Evolutionary conservation across 1,140 invertebrate genomes (phyloP).

Genomic region (Bombus balteatus): DNA sequence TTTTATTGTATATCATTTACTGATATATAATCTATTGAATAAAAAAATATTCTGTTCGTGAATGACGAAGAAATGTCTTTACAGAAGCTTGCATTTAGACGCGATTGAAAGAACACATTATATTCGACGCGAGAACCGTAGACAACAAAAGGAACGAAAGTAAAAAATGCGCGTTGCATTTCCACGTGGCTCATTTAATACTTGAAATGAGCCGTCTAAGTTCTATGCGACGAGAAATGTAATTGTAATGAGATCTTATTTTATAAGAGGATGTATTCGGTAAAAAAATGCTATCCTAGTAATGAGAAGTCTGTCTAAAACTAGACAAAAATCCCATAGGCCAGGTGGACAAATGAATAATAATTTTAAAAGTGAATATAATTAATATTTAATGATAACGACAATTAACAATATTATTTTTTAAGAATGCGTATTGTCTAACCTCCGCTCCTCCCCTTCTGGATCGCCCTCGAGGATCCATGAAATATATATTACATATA

Average conservation of each 20-base stretch:
- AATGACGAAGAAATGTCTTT: not conserved
- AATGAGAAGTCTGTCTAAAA: slow-evolving; percentile 56
- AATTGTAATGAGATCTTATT: slow-evolving; percentile 71
- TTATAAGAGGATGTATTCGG: slow-evolving; percentile 66
- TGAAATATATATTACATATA: slow-evolving; percentile 63
- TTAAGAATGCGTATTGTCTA: slow-evolving; percentile 71
- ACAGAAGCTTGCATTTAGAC: not conserved
- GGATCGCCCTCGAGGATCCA: not conserved
- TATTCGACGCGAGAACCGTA: not conserved
- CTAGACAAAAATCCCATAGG: slow-evolving; percentile 61
- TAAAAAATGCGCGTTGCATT: not conserved
- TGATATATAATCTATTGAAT: not conserved
- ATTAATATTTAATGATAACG: slow-evolving; percentile 69
- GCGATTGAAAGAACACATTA: not conserved
- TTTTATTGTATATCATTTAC: not conserved
- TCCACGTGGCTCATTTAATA: slow-evolving; percentile 62
- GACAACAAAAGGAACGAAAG: not conserved
- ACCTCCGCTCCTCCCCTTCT: not conserved
- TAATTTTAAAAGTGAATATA: slow-evolving; percentile 60
- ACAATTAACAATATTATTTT: slow-evolving; percentile 74
- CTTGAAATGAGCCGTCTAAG: slow-evolving; percentile 61
- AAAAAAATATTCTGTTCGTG: not conserved
- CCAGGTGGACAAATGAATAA: slow-evolving; percentile 59
- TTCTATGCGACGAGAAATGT: slow-evolving; percentile 67
- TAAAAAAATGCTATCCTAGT: slow-evolving; percentile 51